Percentiles rank a stretch among this genome's conserved stretches.
Evolutionary conservation across 2,113 vertebrate genomes (phyloP).

Genomic region (Chlamydotis undulata): DNA sequence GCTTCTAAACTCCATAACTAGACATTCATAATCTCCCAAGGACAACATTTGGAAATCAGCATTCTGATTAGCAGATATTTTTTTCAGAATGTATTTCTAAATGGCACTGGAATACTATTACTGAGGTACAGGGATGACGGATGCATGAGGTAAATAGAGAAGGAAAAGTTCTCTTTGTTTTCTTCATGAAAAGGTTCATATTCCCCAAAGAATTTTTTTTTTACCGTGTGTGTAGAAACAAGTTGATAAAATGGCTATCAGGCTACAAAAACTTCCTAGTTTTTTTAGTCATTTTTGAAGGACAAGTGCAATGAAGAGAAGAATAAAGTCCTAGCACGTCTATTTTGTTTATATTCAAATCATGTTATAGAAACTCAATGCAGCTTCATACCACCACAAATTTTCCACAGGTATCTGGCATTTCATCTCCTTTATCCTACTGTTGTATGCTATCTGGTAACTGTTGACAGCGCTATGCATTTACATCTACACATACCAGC

Average conservation of each 20-base stretch:
- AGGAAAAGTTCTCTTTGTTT: neutral
- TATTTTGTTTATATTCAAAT: neutral
- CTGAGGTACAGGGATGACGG: neutral
- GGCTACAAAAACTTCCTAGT: neutral
- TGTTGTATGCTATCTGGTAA: neutral
- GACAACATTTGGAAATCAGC: neutral
- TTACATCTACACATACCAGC: neutral
- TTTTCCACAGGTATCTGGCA: neutral
- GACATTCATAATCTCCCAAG: constrained; percentile 10
- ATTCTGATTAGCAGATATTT: neutral
- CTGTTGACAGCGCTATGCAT: neutral
- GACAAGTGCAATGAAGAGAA: neutral
- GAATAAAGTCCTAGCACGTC: neutral
- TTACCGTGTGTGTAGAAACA: rapidly evolving
- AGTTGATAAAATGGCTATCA: neutral
- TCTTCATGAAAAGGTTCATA: neutral
- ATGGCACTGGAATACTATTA: neutral
- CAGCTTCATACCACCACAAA: neutral
- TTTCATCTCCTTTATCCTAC: neutral
- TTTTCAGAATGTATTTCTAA: neutral
- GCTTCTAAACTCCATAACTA: neutral
- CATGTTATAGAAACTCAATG: neutral
- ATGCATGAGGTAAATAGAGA: neutral
- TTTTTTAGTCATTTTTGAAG: neutral
- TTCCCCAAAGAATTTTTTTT: neutral